These are phyloP conservation scores for Galeruca laticollis DNA, from an alignment of 2,888 invertebrate genomes.

Conservation along the genomic window DNA sequence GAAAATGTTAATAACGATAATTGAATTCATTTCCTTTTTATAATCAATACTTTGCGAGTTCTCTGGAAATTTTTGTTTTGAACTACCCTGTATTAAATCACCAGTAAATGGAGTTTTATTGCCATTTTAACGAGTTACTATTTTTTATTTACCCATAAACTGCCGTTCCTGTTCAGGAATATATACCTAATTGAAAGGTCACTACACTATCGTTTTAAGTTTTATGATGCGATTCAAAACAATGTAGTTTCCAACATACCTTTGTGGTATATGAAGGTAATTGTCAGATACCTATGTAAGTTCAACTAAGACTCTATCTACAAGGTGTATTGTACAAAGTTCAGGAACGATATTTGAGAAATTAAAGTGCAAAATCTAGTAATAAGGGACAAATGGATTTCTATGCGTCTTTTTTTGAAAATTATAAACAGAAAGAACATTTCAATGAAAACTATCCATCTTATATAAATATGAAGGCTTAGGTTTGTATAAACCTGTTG, in stretches of 20 bases:
- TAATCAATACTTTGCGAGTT: background rate
- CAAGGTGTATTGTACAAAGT: background rate
- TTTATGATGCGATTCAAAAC: slow-evolving; percentile 16
- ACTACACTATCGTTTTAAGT: slow-evolving; percentile 19
- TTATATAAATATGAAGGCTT: too few relatives aligned
- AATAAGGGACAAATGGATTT: too few relatives aligned
- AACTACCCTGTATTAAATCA: slow-evolving; percentile 15
- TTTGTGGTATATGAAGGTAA: slow-evolving; percentile 7
- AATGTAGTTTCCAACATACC: slow-evolving; percentile 9
- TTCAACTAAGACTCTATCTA: background rate
- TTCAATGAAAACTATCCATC: too few relatives aligned
- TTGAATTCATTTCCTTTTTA: too few relatives aligned
- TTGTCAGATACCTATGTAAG: background rate
- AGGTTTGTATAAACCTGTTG: too few relatives aligned
- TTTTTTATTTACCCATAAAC: slow-evolving; percentile 18
- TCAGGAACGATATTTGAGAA: background rate
- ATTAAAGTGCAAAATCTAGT: too few relatives aligned
- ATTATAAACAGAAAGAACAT: too few relatives aligned
- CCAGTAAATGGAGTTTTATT: slow-evolving; percentile 19
- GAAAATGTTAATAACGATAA: too few relatives aligned
- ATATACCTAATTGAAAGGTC: slow-evolving; percentile 25
- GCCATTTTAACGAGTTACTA: slow-evolving; percentile 13
- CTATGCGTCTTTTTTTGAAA: too few relatives aligned
- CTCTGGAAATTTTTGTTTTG: background rate
- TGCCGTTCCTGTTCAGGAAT: slow-evolving; percentile 13